Evolutionary conservation across 2,797 vertebrate species (phyloP), one percentile per base, ranked within the genome.

Genomic region (Acrossocheilus fasciatus): DNA sequence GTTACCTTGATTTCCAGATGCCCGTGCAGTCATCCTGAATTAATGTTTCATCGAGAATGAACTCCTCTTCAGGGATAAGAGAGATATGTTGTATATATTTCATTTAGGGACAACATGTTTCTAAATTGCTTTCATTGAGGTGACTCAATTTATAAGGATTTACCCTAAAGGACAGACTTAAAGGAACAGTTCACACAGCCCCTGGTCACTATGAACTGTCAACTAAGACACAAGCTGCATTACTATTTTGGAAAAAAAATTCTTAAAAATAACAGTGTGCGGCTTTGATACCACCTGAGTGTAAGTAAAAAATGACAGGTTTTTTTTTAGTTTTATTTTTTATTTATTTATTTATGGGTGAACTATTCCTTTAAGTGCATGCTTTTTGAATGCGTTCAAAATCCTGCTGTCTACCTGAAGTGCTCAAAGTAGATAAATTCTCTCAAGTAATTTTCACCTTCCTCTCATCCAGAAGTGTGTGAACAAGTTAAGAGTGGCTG

Each of bases 1-100:
- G 36, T 79, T 72, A 85, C 50, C 66, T 79, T 70, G 39, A 47
- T 85, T 70, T 73, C 66, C 30, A 17, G 66, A 39, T 85, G 52
- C 73, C 84, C 5, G 15, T 39, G 52, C 41, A 85, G 68, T 85
- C 84, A 85, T 80, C 76, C 76, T n/a, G 66, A 80, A 80, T 79
- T 39, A 85, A 85, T 79, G 66, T 5, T 2, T 85, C 52, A 50
- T 62, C 0, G 52, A 79, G 84, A 85, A 72, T 72, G 20, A 57
- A 72, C 66, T 43, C 23, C 68, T 72, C 23, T 82, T 57, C 50
- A 12, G 50, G 52, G 41, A 50, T 30, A n/a, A 73, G 64, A 72
- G 50, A 39, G 41, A 72, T 72, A 47, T 50, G 52, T 26, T 68
- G 41, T 39, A 45, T 72, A 70, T 34, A 59, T 36, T 85, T 73